phyloP scores from a whole-genome alignment of 2,888 invertebrate species.

The Ichneumon xanthorius region DNA sequence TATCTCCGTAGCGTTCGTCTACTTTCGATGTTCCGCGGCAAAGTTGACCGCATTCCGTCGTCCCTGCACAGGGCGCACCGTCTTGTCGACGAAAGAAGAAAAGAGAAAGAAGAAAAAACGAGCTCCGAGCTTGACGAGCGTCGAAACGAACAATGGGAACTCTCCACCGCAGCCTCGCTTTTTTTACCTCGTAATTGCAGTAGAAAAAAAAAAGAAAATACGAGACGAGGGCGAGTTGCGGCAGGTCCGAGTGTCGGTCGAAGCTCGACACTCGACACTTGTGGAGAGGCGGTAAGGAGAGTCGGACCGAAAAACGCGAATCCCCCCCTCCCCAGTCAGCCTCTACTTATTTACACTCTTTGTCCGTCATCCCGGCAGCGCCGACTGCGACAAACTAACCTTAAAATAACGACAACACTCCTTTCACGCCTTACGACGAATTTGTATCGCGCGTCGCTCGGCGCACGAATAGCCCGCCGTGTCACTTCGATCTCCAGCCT shows the following conservation, averaged over 20 bases:
- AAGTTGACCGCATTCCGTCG: constrained; percentile 41
- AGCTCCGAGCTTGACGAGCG: constrained; percentile 33
- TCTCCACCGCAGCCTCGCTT: constrained; percentile 25
- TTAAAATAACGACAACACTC: too few relatives aligned
- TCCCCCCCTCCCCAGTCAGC: not conserved
- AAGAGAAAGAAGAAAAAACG: constrained; percentile 35
- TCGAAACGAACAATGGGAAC: constrained; percentile 45
- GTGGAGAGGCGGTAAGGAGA: not conserved
- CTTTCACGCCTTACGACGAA: constrained; percentile 21
- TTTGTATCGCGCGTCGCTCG: not conserved
- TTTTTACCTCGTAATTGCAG: constrained; percentile 43
- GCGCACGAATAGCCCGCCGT: constrained; percentile 31
- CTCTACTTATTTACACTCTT: constrained; percentile 3
- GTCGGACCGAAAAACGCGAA: too few relatives aligned
- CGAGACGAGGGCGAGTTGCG: constrained; percentile 29
- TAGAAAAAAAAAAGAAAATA: constrained; percentile 21
- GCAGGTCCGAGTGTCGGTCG: constrained; percentile 40
- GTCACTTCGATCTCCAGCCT: constrained; percentile 26
- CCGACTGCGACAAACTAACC: too few relatives aligned
- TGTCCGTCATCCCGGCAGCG: too few relatives aligned
- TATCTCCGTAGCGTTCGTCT: too few relatives aligned
- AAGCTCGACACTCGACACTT: constrained; percentile 23
- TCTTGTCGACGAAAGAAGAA: not conserved
- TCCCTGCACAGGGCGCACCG: constrained; percentile 18
- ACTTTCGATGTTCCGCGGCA: not conserved